A percentile compares a stretch with the other conserved stretches of the same genome.
These are phyloP conservation scores for Philypnodon macrostomus DNA, from an alignment of 2,797 vertebrate genomes.

Conservation along the genomic window DNA sequence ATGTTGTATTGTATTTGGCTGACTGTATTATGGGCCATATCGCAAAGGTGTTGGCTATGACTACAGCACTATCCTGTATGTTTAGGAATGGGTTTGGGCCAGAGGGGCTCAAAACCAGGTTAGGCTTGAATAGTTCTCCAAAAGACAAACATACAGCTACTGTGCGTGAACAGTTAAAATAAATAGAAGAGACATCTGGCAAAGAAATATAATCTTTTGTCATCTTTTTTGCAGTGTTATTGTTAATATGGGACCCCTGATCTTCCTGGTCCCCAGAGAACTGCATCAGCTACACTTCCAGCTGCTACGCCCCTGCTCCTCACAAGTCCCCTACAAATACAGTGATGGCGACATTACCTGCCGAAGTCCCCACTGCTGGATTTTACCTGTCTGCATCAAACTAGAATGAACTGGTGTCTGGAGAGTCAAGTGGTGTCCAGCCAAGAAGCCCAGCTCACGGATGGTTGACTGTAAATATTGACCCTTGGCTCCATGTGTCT, in stretches of 20 bases:
- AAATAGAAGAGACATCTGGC: constrained; percentile 58
- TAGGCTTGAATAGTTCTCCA: constrained; percentile 42
- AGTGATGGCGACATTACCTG: constrained; percentile 23
- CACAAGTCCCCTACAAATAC: constrained; percentile 40
- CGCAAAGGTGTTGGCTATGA: constrained; percentile 35
- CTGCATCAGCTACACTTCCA: too few relatives aligned
- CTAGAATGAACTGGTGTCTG: constrained; percentile 45
- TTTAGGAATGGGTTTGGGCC: constrained; percentile 5
- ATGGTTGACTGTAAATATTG: constrained; percentile 74
- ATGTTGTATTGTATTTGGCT: constrained; percentile 49
- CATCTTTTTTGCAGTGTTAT: constrained; percentile 40
- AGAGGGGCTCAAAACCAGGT: constrained; percentile 23
- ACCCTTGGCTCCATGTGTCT: constrained; percentile 64
- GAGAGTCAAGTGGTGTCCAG: constrained; percentile 62
- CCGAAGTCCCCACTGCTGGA: constrained; percentile 22
- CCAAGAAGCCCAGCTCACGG: constrained; percentile 68
- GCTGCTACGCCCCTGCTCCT: too few relatives aligned
- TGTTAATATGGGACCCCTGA: too few relatives aligned
- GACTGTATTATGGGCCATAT: constrained; percentile 26
- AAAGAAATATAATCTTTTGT: too few relatives aligned
- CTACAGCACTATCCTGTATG: constrained; percentile 36
- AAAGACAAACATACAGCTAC: constrained; percentile 51
- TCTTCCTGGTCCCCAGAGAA: too few relatives aligned
- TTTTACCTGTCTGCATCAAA: constrained; percentile 27
- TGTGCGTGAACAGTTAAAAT: constrained; percentile 51